Evolutionary conservation across 2,113 vertebrate species (phyloP).

Genomic region (Reinhardtius hippoglossoides): DNA sequence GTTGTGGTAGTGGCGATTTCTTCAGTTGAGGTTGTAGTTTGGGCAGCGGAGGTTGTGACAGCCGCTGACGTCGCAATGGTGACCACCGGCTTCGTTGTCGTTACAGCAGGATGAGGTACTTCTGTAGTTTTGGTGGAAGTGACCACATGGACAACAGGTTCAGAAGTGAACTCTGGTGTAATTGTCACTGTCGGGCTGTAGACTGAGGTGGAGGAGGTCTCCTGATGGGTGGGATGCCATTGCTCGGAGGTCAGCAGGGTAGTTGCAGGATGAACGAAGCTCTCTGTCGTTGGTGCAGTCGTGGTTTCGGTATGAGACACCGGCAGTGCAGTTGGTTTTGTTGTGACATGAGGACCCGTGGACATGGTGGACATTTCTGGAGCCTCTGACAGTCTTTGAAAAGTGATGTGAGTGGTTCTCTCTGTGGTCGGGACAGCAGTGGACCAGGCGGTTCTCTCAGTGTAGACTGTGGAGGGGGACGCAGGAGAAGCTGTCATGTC

Average conservation of each 20-base stretch:
- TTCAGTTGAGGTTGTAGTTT: slow-evolving; percentile 39
- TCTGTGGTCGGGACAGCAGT: slow-evolving; percentile 41
- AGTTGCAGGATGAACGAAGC: slow-evolving; percentile 30
- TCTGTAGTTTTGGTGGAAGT: slow-evolving; percentile 48
- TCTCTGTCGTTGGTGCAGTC: slow-evolving; percentile 33
- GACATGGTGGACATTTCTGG: slow-evolving; percentile 50
- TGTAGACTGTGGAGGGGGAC: slow-evolving; percentile 40
- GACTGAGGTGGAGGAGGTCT: slow-evolving; percentile 42
- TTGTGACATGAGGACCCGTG: slow-evolving; percentile 33
- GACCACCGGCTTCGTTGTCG: slow-evolving; percentile 27
- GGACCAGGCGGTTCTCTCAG: slow-evolving; percentile 66
- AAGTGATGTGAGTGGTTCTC: slow-evolving; percentile 49
- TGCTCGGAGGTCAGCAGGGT: slow-evolving; percentile 41
- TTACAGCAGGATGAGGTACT: slow-evolving; percentile 25
- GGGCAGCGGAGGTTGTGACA: slow-evolving; percentile 37
- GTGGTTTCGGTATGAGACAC: slow-evolving; percentile 54
- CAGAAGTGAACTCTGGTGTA: slow-evolving; percentile 38
- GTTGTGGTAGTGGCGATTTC: slow-evolving; percentile 40
- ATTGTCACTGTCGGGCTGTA: slow-evolving; percentile 57
- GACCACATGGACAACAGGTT: slow-evolving; percentile 27
- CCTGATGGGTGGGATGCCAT: slow-evolving; percentile 45
- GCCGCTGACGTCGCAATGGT: slow-evolving; percentile 23
- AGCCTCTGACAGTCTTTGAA: slow-evolving; percentile 40
- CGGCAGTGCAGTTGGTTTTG: slow-evolving; percentile 37
- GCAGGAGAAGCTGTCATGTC: slow-evolving; percentile 38